Evolutionary conservation across 2,797 vertebrate species (phyloP), one percentile per base, ranked within the genome.

Genomic region (Phoebastria nigripes): DNA sequence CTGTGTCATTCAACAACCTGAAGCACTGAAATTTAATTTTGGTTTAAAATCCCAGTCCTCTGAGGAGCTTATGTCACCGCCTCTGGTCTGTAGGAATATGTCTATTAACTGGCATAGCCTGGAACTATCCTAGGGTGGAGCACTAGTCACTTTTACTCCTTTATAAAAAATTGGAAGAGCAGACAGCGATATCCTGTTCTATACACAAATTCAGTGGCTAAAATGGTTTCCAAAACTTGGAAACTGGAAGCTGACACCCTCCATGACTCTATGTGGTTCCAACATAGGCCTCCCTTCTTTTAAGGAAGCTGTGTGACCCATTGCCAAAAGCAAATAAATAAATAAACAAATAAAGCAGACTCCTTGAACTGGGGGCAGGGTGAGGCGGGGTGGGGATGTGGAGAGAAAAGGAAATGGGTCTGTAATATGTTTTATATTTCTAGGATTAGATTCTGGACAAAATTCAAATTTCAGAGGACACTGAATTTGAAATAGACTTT

Each of bases 341-440:
- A 82, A 67, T 4, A 39, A 82, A 55, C 0, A 72, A 49, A n/a
- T 6, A 28, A 67, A 56, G 16, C 5, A 0, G 10, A 11, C 12
- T 46, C 15, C 26, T 71, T 69, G 41, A 54, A 66, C 17, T 49
- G 14, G 2, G 3, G 6, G 0, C 2, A 2, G 19, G 5, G 24
- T 47, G 28, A 2, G 11, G 56, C 14, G 21, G 8, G 12, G 6
- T 33, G 15, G 5, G 44, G 6, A 35, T 56, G 5, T 15, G 8
- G 25, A 59, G 4, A 63, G 14, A 63, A 24, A 63, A 44, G 3
- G 10, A 69, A 52, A 44, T 69, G 13, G 12, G 3, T 44, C 15
- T 52, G 11, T 22, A 52, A 9, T 14, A 35, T 8, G 3, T 25
- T 94, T 77, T 37, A 3, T 33, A 61, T 28, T 44, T 14, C 8